These are phyloP conservation scores for Pygoscelis antarcticus DNA, from an alignment of 2,113 vertebrate species.

Conservation along the genomic window DNA sequence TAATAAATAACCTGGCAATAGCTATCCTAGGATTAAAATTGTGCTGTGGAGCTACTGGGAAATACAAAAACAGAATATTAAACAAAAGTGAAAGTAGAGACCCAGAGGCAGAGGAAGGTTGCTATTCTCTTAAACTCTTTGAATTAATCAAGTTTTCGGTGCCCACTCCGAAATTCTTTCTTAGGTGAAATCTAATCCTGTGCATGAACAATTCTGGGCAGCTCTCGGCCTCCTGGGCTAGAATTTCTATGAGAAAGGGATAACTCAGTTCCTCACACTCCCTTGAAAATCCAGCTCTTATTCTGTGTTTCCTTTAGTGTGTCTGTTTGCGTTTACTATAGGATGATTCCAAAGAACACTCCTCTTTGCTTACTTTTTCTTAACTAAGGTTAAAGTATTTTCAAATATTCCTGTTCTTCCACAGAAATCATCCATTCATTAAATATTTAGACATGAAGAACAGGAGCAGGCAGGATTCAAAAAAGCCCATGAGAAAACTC, in stretches of 20 bases:
- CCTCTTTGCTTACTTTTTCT: not conserved
- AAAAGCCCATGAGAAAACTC: not conserved
- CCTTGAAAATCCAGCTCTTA: not conserved
- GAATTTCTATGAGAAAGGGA: not conserved
- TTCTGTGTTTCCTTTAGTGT: not conserved
- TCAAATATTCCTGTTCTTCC: not conserved
- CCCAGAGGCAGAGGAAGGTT: not conserved
- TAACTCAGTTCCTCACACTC: not conserved
- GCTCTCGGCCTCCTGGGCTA: not conserved
- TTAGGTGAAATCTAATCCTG: not conserved
- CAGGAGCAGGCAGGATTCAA: not conserved
- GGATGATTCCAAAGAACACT: not conserved
- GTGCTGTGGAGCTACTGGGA: not conserved
- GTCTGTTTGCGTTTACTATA: not conserved
- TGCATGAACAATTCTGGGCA: not conserved
- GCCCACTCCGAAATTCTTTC: not conserved
- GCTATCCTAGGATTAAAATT: not conserved
- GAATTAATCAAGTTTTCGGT: not conserved
- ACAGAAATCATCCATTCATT: not conserved
- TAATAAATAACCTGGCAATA: slow-evolving; percentile 20
- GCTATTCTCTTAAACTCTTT: not conserved
- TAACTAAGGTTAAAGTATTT: not conserved
- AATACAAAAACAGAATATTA: slow-evolving; percentile 22
- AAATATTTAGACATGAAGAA: not conserved
- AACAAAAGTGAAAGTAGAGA: not conserved